These are phyloP conservation scores for Pristionchus maxplancki DNA, from an alignment of 2,888 invertebrate genomes.

Conservation along the genomic window DNA sequence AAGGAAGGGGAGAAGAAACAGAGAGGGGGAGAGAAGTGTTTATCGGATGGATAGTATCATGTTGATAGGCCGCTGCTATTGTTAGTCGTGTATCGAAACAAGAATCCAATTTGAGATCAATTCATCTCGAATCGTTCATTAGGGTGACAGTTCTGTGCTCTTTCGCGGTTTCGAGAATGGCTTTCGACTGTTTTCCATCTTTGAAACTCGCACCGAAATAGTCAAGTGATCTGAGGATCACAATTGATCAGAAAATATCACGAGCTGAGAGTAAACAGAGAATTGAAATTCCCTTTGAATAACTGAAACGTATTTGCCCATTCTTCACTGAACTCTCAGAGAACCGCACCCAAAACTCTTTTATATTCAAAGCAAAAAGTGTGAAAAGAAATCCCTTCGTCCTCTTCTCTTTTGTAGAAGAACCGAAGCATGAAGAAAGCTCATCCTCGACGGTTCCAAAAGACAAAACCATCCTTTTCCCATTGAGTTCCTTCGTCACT, in stretches of 20 bases:
- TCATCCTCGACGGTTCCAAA: not conserved
- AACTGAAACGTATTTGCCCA: not conserved
- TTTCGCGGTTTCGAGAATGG: not conserved
- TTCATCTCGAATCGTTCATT: not conserved
- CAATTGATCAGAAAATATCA: slow-evolving; percentile 18
- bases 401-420: not conserved
- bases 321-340: not conserved
- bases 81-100: not conserved
- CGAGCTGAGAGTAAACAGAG: slow-evolving; percentile 27
- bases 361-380: not conserved
- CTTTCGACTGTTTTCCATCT: not conserved
- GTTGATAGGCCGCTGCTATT: not conserved
- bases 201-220: not conserved
- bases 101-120: not conserved
- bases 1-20: not conserved
- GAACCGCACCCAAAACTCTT: not conserved
- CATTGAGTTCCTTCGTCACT: not conserved
- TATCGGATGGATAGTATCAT: not conserved
- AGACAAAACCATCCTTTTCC: not conserved
- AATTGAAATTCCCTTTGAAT: not conserved
- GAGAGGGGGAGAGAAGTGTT: too few species aligned
- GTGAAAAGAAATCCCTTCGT: not conserved
- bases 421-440: not conserved
- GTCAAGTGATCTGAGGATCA: not conserved
- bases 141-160: not conserved